phyloP scores from a whole-genome alignment of 2,797 vertebrate genomes.

The Adelosebastes latens region DNA sequence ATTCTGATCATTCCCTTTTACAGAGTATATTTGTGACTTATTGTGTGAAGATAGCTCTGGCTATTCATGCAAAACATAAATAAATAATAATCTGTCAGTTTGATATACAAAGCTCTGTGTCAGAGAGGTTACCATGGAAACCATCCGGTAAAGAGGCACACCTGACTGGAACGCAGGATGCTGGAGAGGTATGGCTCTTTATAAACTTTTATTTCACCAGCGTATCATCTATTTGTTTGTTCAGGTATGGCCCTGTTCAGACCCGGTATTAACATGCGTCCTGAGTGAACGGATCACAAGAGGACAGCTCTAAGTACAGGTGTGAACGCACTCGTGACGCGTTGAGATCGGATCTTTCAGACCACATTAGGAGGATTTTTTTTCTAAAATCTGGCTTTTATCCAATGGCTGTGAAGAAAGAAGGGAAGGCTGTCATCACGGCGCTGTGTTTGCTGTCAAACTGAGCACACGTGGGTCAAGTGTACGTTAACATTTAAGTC shows the following conservation, averaged over 20 bases:
- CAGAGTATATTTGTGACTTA: not conserved
- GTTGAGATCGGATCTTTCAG: too few species aligned
- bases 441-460: too few species aligned
- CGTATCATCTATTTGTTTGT: not conserved
- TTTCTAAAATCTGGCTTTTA: too few species aligned
- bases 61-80: slow-evolving; percentile 41
- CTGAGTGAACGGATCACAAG: too few species aligned
- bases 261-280: too few species aligned
- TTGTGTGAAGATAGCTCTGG: slow-evolving; percentile 17
- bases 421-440: too few species aligned
- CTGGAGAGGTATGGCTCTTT: slow-evolving; percentile 19
- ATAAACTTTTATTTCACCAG: not conserved
- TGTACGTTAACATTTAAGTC: too few species aligned
- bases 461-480: too few species aligned
- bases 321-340: too few species aligned
- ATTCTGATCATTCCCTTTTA: slow-evolving; percentile 26
- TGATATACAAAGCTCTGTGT: not conserved
- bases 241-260: not conserved
- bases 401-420: too few species aligned
- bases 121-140: slow-evolving; percentile 11
- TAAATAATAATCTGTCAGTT: not conserved
- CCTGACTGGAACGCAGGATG: not conserved
- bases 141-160: not conserved
- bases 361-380: too few species aligned
- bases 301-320: too few species aligned